Conservation (phyloP, 2,888 invertebrate genomes). For the Heteropelma amictum region DNA sequence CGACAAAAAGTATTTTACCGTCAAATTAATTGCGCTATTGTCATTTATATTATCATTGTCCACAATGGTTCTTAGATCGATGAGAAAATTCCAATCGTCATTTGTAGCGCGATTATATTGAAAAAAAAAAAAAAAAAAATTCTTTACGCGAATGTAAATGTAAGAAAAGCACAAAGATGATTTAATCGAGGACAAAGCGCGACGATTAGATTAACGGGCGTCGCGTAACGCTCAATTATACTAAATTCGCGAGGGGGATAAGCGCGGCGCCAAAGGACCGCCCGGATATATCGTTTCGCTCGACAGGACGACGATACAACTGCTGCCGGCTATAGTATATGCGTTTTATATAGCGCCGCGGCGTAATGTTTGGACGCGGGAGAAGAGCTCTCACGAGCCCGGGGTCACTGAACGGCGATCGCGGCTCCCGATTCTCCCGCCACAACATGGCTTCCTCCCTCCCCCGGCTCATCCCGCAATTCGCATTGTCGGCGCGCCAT, state of each 20-base stretch:
- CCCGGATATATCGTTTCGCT: neutral
- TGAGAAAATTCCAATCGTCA: no score
- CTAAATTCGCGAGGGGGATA: neutral
- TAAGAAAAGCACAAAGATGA: no score
- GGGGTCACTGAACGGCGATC: conserved; percentile 73
- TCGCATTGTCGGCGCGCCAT: neutral
- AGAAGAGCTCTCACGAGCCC: conserved; percentile 59
- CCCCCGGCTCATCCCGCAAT: neutral
- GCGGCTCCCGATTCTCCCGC: conserved; percentile 57
- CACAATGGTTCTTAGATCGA: no score
- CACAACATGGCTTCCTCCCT: neutral
- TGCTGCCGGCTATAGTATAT: no score
- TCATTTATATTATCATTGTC: no score
- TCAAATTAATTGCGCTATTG: no score
- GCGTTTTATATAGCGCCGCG: neutral
- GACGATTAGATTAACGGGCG: no score
- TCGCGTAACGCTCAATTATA: neutral
- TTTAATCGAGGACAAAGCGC: no score
- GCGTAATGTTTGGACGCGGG: conserved; percentile 52
- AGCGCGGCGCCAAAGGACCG: conserved; percentile 25
- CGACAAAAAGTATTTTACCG: no score
- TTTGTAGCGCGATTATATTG: no score
- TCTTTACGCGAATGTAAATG: no score
- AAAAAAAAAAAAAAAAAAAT: no score
- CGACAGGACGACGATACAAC: conserved; percentile 19